A percentile compares a stretch with the other conserved stretches of the same genome.
Evolutionary conservation across 2,888 invertebrate genomes (phyloP).

Genomic region (Atrina japonica): DNA sequence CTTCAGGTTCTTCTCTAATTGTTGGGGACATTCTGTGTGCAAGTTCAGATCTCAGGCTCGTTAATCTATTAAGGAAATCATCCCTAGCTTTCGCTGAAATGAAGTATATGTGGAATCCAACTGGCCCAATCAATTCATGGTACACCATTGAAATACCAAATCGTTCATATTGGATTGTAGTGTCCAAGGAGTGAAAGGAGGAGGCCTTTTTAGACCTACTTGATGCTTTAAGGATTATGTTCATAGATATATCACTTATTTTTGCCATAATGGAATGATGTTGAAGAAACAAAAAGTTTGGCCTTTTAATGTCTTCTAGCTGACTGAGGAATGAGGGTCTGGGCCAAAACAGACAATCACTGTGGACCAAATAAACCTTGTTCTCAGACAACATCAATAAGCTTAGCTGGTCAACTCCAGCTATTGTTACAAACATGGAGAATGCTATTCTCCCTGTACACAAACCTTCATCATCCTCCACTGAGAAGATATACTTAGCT

Average conservation of each 20-base stretch:
- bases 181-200: background rate
- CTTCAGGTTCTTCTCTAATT: slow-evolving; percentile 72
- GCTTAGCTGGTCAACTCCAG: slow-evolving; percentile 50
- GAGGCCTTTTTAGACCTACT: slow-evolving; percentile 12
- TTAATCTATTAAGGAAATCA: slow-evolving; percentile 67
- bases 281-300: slow-evolving; percentile 68
- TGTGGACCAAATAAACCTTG: slow-evolving; percentile 71
- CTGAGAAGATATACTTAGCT: slow-evolving; percentile 59
- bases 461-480: slow-evolving; percentile 64
- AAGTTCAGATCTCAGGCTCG: slow-evolving; percentile 69
- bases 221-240: slow-evolving; percentile 36
- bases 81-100: slow-evolving; percentile 64
- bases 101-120: slow-evolving; percentile 65
- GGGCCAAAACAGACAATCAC: slow-evolving; percentile 70
- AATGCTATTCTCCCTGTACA: slow-evolving; percentile 68
- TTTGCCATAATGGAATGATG: slow-evolving; percentile 70
- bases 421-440: slow-evolving; percentile 55
- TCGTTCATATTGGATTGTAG: slow-evolving; percentile 50
- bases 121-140: slow-evolving; percentile 59
- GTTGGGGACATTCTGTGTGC: slow-evolving; percentile 71
- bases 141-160: slow-evolving; percentile 64
- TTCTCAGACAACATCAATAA: slow-evolving; percentile 73
- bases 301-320: slow-evolving; percentile 52
- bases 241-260: slow-evolving; percentile 71
- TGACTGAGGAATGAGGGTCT: slow-evolving; percentile 71